Base-by-base conservation (phyloP, 2,888 invertebrate species). In the Phengaris alcon region DNA sequence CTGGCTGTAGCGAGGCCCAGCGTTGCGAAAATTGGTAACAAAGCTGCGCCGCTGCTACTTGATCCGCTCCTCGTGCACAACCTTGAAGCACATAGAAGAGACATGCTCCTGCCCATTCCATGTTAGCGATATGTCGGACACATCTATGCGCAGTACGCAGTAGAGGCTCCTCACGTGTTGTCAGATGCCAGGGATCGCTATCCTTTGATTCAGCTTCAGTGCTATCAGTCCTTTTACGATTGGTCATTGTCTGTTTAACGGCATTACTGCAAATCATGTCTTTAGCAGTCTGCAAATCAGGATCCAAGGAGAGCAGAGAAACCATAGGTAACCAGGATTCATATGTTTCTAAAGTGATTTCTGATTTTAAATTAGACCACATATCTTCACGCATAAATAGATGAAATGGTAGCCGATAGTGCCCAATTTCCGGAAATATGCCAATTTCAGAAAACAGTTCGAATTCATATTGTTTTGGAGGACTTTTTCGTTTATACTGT, bases 201-300 rank as follows among this genome's bases (percentile, higher is more conserved):
- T 89, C 89, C 82, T 88, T 90, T 54, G 80, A 77, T 70, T 87
- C 85, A 73, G 81, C 75, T 68, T 88, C 86, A 44, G 78, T 79
- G 64, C 82, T 82, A 76, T 90, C 87, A 74, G 81, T 84, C 69
- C 82, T 86, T 80, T 89, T 91, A 79, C 90, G 84, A n/a, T 86
- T 82, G 15, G 93, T 93, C 94, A 94, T 94, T 2, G 93, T 94
- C 86, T 93, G 93, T 82, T 93, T 93, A 46, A 94, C 87, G 75
- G 94, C 94, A 76, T 93, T 94, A 81, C 94, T 93, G 79, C 94
- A 93, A 80, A 94, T 90, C 93, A 94, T 94, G 80, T 94, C 94
- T 80, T 84, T 88, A n/a, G 91, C 90, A 52, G 88, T 91, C 83
- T 94, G 93, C 76, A 86, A 79, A 83, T 93, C 90, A 15, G 87